phyloP scores from a whole-genome alignment of 2,113 vertebrate genomes.

The Beaufortia kweichowensis region DNA sequence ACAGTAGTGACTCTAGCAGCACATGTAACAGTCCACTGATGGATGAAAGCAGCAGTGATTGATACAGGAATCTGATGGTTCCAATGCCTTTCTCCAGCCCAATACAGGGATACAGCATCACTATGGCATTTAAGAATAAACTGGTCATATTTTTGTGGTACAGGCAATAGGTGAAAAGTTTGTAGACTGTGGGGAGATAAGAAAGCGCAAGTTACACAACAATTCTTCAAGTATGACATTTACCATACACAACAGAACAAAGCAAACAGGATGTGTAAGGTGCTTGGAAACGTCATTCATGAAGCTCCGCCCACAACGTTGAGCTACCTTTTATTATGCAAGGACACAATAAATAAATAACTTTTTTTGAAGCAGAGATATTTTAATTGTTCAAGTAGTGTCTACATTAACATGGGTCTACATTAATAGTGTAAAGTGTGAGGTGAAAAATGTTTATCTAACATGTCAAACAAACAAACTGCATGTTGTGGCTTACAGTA shows the following conservation, averaged over 20 bases:
- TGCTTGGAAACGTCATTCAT: not conserved
- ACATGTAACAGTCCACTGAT: constrained; percentile 70
- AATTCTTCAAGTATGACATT: not conserved
- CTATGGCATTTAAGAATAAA: constrained; percentile 64
- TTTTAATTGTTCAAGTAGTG: too few species aligned
- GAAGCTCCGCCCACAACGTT: too few species aligned
- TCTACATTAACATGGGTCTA: too few species aligned
- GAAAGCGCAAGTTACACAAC: not conserved
- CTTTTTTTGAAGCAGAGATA: too few species aligned
- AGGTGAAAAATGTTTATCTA: not conserved
- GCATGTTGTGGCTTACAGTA: not conserved
- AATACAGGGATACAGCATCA: constrained; percentile 75
- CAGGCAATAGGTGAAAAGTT: constrained; percentile 79
- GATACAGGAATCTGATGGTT: constrained; percentile 75
- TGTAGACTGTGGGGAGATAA: constrained; percentile 73
- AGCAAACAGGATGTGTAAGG: not conserved
- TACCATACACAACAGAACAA: too few species aligned
- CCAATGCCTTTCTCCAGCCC: constrained; percentile 79
- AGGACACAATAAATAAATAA: too few species aligned
- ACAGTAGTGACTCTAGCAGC: constrained; percentile 55
- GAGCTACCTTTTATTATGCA: too few species aligned
- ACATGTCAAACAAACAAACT: too few species aligned
- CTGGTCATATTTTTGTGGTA: constrained; percentile 72
- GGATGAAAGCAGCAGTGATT: constrained; percentile 65
- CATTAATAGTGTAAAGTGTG: too few species aligned